These are phyloP conservation scores for Solenodon paradoxus DNA, from an alignment of 2,113 vertebrate species.

Conservation along the genomic window DNA sequence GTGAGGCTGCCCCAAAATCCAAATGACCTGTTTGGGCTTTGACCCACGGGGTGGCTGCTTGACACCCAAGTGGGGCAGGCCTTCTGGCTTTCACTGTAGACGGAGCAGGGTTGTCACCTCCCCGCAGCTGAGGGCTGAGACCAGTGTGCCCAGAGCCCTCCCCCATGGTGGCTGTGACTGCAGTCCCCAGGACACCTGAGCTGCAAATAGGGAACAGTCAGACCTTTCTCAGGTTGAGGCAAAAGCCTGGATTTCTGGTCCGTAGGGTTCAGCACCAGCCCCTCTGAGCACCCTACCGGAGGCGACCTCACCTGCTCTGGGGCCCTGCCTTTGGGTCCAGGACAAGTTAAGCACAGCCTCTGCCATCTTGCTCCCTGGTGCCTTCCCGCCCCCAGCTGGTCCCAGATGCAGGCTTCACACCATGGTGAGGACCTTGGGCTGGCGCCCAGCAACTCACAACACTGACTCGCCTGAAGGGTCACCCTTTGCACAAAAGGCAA, in stretches of 20 bases:
- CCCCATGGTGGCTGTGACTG: neutral
- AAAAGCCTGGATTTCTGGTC: neutral
- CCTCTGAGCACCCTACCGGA: too few species aligned
- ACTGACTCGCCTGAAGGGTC: neutral
- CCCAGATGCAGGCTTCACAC: accelerated
- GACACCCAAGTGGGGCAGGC: neutral
- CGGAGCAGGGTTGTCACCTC: neutral
- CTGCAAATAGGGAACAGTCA: neutral
- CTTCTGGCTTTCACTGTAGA: too few species aligned
- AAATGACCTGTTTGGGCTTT: too few species aligned
- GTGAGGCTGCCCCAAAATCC: neutral
- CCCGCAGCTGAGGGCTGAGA: accelerated
- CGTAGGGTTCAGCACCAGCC: neutral
- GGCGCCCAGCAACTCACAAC: neutral
- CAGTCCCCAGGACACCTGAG: neutral
- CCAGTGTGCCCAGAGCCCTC: neutral
- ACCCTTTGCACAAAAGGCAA: neutral
- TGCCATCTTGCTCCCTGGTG: neutral
- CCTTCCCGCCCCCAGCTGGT: neutral
- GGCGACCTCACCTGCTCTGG: neutral
- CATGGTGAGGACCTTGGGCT: accelerated
- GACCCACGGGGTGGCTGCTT: too few species aligned
- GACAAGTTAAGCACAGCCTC: neutral
- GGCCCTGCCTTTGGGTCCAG: neutral
- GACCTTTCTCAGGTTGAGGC: neutral